Conservation (phyloP, 2,888 invertebrate genomes). For the Dasysyrphus tricinctus region DNA sequence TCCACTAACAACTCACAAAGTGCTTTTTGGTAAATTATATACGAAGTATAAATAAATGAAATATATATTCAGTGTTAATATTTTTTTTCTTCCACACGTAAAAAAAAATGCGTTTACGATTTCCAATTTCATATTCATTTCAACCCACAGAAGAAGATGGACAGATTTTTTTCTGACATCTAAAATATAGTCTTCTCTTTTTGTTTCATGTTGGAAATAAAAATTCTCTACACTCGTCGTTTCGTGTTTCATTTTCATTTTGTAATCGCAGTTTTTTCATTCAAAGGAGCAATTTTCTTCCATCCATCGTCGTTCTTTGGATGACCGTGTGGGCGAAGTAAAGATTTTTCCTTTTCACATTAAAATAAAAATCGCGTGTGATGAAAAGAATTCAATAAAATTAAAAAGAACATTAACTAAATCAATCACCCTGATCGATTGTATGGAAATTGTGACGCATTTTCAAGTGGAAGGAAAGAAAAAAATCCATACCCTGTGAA, state of each 20-base stretch:
- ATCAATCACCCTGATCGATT: constrained; percentile 39
- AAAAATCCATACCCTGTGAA: constrained; percentile 32
- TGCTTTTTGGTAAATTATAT: constrained; percentile 62
- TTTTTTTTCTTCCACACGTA: constrained; percentile 40
- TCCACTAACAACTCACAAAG: constrained; percentile 43
- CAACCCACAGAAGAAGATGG: constrained; percentile 34
- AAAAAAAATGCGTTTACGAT: constrained; percentile 69
- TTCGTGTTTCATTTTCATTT: constrained; percentile 19
- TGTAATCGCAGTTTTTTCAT: constrained; percentile 19
- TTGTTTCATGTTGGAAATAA: constrained; percentile 43
- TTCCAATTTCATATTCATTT: constrained; percentile 34
- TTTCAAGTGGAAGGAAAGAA: constrained; percentile 28
- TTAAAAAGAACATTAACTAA: constrained; percentile 5
- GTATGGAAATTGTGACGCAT: constrained; percentile 62
- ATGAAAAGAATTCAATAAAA: constrained; percentile 25
- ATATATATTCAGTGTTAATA: constrained; percentile 4
- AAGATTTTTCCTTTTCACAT: constrained; percentile 25
- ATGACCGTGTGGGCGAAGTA: constrained; percentile 58
- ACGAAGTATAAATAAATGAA: background rate
- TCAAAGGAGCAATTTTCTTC: too few species aligned
- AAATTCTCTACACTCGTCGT: constrained; percentile 54
- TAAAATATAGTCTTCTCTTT: constrained; percentile 25
- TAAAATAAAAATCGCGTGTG: constrained; percentile 37
- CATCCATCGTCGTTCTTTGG: background rate
- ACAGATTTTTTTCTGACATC: constrained; percentile 13